phyloP scores from a whole-genome alignment of 2,888 invertebrate genomes.

The Acronicta alni region DNA sequence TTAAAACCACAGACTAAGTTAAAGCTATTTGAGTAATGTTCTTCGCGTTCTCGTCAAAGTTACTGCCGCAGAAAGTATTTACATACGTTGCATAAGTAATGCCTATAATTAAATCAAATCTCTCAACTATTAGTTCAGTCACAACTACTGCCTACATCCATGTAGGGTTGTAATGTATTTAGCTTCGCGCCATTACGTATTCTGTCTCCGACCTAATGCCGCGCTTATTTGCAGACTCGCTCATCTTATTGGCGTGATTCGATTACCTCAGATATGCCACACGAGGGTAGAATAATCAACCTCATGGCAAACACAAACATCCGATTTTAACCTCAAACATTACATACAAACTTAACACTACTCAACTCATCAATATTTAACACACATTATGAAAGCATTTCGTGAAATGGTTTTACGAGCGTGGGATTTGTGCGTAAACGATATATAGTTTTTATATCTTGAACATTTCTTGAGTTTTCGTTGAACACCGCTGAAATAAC shows the following conservation, averaged over 20 bases:
- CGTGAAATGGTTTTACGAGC: slow-evolving; percentile 89
- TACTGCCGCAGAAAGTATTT: background rate
- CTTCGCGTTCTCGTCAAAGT: background rate
- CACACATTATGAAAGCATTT: slow-evolving; percentile 84
- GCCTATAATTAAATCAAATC: slow-evolving; percentile 30
- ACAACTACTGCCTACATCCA: slow-evolving; percentile 35
- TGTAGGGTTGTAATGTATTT: slow-evolving; percentile 63
- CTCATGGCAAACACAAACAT: slow-evolving; percentile 63
- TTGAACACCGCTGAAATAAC: slow-evolving; percentile 83
- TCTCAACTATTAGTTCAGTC: slow-evolving; percentile 22
- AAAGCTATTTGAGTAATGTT: background rate
- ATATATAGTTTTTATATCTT: slow-evolving; percentile 70
- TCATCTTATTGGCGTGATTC: slow-evolving; percentile 70
- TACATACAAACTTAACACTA: slow-evolving; percentile 57
- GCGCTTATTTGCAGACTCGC: slow-evolving; percentile 74
- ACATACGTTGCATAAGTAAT: slow-evolving; percentile 3
- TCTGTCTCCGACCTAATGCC: slow-evolving; percentile 71
- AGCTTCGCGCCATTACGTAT: slow-evolving; percentile 74
- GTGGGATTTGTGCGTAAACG: slow-evolving; percentile 88
- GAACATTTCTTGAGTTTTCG: slow-evolving; percentile 78
- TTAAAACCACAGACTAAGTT: too few relatives aligned
- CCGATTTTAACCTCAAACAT: slow-evolving; percentile 54
- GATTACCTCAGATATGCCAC: slow-evolving; percentile 71
- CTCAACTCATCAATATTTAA: slow-evolving; percentile 59
- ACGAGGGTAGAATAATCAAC: slow-evolving; percentile 67